Conservation (phyloP, 1,140 invertebrate species). For the Branchinecta lindahli region DNA sequence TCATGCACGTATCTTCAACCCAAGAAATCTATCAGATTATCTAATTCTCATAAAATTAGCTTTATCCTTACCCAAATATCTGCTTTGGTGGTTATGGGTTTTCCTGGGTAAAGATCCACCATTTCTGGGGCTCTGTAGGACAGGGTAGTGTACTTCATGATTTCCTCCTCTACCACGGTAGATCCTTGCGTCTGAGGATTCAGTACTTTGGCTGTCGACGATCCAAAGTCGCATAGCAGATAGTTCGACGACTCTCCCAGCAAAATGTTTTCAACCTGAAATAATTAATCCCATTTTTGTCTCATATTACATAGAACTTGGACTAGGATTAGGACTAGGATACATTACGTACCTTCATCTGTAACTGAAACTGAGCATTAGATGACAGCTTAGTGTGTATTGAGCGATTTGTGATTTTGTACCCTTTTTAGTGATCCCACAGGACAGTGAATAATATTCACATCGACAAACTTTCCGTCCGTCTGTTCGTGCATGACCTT, state of each 20-base stretch:
- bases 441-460: no score
- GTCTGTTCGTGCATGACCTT: no score
- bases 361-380: no score
- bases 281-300: conserved; percentile 15
- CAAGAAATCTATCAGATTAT: no score
- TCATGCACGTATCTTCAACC: no score
- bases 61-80: conserved; percentile 64
- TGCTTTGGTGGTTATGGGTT: conserved; percentile 73
- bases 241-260: conserved; percentile 57
- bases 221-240: conserved; percentile 78
- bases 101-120: conserved; percentile 80
- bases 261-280: conserved; percentile 74
- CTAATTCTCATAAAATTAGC: no score
- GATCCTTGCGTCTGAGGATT: conserved; percentile 57
- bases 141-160: conserved; percentile 84
- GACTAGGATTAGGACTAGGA: conserved; percentile 9
- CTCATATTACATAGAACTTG: conserved; percentile 17
- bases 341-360: neutral
- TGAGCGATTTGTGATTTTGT: no score
- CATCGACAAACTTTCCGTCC: no score
- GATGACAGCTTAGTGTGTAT: no score
- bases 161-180: conserved; percentile 68
- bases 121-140: conserved; percentile 83
- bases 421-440: no score
- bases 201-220: conserved; percentile 61